These are phyloP conservation scores for Brotula barbata DNA, from an alignment of 2,797 vertebrate genomes.

Conservation along the genomic window DNA sequence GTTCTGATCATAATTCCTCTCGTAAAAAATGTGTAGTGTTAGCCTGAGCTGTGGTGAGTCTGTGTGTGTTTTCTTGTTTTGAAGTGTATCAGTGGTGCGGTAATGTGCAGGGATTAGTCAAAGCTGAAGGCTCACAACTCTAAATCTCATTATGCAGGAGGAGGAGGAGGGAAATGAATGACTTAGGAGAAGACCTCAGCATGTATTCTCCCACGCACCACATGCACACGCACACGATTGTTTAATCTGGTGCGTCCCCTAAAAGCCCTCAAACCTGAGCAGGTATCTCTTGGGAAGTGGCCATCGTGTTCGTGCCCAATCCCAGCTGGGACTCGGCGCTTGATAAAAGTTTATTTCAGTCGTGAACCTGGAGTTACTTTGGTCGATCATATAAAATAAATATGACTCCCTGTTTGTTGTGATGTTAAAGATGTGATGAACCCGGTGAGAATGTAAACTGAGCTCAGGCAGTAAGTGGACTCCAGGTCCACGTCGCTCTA, in stretches of 20 bases:
- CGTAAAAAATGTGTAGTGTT: no score
- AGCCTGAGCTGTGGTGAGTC: constrained; percentile 34
- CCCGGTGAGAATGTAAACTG: not conserved
- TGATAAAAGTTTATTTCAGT: no score
- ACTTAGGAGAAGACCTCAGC: constrained; percentile 41
- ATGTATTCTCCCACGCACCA: constrained; percentile 1
- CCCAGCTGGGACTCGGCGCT: no score
- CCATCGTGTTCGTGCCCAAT: no score
- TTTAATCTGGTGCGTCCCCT: no score
- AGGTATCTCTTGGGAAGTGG: no score
- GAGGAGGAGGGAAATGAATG: constrained; percentile 49
- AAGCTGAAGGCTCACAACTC: constrained; percentile 69
- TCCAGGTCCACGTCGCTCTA: constrained; percentile 12
- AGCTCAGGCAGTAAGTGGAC: constrained; percentile 17
- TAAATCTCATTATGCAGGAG: constrained; percentile 73
- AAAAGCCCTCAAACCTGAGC: no score
- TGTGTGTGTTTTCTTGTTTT: constrained; percentile 51
- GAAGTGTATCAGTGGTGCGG: constrained; percentile 49
- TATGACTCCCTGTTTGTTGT: not conserved
- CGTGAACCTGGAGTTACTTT: not conserved
- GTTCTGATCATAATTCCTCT: constrained; percentile 33
- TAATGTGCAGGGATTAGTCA: constrained; percentile 72
- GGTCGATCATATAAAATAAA: not conserved
- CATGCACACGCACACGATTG: constrained; percentile 2
- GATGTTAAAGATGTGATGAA: constrained; percentile 10